Evolutionary conservation across 2,888 invertebrate genomes (phyloP), one percentile per base, ranked within the genome.

Genomic region (Apamea crenata): DNA sequence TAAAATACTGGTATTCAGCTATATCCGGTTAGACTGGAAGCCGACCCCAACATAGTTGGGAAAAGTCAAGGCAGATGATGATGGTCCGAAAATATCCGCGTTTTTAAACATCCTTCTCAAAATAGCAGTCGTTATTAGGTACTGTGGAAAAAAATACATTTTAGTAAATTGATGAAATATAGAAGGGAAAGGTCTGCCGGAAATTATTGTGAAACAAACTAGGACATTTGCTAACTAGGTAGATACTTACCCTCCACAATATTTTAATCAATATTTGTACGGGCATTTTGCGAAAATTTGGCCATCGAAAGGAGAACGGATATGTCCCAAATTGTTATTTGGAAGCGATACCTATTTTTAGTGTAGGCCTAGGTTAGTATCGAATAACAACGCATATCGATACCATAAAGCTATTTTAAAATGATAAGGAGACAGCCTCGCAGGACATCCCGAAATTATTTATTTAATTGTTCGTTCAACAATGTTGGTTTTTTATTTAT

Each of bases 271-370:
- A 47, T 47, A 47, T 47, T 47, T 47, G 14, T 16, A 14, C 47
- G 50, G 66, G n/a, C 72, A 74, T 68, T 67, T 74, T 68, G 40
- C 18, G 47, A 63, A 32, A 71, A 70, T 79, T 80, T 50, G 18
- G 47, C 40, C 12, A 73, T 61, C 36, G 44, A 73, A 69, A 69
- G 14, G 53, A 25, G 53, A 70, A 66, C 73, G 69, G 66, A 84
- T 65, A 73, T 73, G 59, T 67, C 73, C 16, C 36, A 70, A 83
- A 83, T 80, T 85, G 66, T 65, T 75, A 61, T 67, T 68, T n/a
- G 6, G 50, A n/a, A 29, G 71, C 10, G 16, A 59, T 76, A 29
- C 21, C 69, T 32, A 83, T 50, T 75, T 71, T 69, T 66, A 66
- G 32, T 29, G 8, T 5, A 44, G 29, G 4, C 29, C 4, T 74